A percentile compares a stretch with the other conserved stretches of the same genome.
phyloP scores from a whole-genome alignment of 2,797 vertebrate genomes.

The Muraenolepis orangiensis region DNA sequence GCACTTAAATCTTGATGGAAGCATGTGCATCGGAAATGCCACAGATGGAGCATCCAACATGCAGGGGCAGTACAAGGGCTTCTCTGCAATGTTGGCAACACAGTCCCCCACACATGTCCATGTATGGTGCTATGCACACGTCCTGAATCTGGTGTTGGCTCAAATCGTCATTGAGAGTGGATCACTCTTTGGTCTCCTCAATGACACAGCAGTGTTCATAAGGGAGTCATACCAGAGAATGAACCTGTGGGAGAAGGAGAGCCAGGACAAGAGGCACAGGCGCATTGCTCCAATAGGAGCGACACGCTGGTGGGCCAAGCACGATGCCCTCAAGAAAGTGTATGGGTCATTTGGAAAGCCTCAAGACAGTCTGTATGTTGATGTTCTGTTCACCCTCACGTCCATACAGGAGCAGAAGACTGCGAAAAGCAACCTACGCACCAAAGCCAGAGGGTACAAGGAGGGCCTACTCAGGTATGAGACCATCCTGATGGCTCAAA shows the following conservation, averaged over 20 bases:
- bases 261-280: slow-evolving; percentile 12
- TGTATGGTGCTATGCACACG: slow-evolving; percentile 22
- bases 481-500: slow-evolving; percentile 14
- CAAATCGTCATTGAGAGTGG: slow-evolving; percentile 3
- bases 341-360: slow-evolving; percentile 17
- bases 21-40: neutral
- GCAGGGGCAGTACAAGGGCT: slow-evolving; percentile 9
- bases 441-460: slow-evolving; percentile 12
- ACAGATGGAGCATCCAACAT: neutral
- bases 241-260: slow-evolving; percentile 14
- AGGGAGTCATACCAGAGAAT: slow-evolving; percentile 14
- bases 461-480: slow-evolving; percentile 14
- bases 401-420: slow-evolving; percentile 16
- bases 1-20: neutral
- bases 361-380: slow-evolving; percentile 10
- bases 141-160: slow-evolving; percentile 15
- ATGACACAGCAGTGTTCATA: slow-evolving; percentile 10
- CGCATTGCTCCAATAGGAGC: slow-evolving; percentile 7
- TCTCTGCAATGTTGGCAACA: slow-evolving; percentile 6
- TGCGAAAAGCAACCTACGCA: neutral
- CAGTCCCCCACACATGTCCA: slow-evolving; percentile 14
- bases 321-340: slow-evolving; percentile 1
- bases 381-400: slow-evolving; percentile 13
- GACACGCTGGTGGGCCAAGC: slow-evolving; percentile 2
- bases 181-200: slow-evolving; percentile 1